Conservation (phyloP, 1,140 invertebrate genomes). For the Anastrepha ludens region DNA sequence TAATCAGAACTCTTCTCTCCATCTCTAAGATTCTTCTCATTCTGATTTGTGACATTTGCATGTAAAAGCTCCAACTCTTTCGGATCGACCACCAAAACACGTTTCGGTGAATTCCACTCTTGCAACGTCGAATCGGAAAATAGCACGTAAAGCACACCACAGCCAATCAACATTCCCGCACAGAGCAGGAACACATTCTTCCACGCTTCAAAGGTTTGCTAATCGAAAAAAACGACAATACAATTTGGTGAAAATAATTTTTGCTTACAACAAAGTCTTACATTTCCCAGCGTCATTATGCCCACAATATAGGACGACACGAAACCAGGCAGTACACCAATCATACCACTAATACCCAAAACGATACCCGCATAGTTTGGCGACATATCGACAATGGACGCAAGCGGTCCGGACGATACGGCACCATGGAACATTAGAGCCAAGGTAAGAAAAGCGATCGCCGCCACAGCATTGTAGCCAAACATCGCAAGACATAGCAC, state of each 20-base stretch:
- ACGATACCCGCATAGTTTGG: conserved; percentile 82
- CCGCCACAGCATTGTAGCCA: conserved; percentile 79
- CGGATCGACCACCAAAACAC: conserved; percentile 56
- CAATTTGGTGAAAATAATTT: not conserved
- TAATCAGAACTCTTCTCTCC: not conserved
- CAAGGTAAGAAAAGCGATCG: conserved; percentile 78
- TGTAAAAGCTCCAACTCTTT: conserved; percentile 63
- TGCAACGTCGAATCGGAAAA: conserved; percentile 80
- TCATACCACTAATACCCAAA: conserved; percentile 78
- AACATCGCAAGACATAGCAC: conserved; percentile 79
- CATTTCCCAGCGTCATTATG: conserved; percentile 78
- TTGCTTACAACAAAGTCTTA: conserved; percentile 69
- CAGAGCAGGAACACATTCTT: conserved; percentile 80
- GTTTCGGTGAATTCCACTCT: conserved; percentile 77
- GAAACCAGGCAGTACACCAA: conserved; percentile 76
- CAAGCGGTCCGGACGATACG: conserved; percentile 79
- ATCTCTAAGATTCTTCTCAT: conserved; percentile 6
- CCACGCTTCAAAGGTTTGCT: conserved; percentile 83
- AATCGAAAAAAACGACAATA: conserved; percentile 53
- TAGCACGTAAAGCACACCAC: conserved; percentile 76
- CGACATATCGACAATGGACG: conserved; percentile 80
- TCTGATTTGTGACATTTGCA: conserved; percentile 9
- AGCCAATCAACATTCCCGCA: conserved; percentile 75
- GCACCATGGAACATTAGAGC: conserved; percentile 80
- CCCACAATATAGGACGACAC: conserved; percentile 79